A percentile compares a stretch with the other conserved stretches of the same genome.
These are phyloP conservation scores for Macrochelys suwanniensis DNA, from an alignment of 2,797 vertebrate species.

Conservation along the genomic window DNA sequence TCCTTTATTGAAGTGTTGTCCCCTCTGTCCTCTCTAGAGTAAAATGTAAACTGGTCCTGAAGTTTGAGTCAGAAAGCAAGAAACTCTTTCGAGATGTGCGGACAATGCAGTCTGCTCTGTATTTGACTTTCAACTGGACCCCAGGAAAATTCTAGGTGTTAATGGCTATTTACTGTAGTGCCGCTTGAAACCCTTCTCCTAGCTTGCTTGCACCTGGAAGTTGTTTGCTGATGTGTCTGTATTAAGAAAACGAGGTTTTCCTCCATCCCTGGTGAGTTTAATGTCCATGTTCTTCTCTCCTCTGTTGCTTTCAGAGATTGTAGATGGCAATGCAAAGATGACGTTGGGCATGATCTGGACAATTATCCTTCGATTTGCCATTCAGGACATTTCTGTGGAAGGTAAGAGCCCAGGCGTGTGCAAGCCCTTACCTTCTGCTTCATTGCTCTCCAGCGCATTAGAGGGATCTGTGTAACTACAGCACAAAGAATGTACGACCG, in stretches of 20 bases:
- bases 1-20: background rate
- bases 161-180: background rate
- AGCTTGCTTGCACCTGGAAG: background rate
- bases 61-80: background rate
- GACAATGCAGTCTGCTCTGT: accelerated
- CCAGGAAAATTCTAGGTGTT: background rate
- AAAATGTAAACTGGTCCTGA: background rate
- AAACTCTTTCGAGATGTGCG: background rate
- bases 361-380: conserved; percentile 95
- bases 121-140: background rate
- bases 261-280: background rate
- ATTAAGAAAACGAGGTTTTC: background rate
- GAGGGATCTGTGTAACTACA: background rate
- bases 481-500: no score
- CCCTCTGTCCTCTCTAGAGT: background rate
- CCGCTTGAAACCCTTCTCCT: background rate
- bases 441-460: background rate
- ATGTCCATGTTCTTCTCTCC: background rate
- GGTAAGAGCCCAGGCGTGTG: conserved; percentile 73
- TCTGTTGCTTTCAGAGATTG: conserved; percentile 86
- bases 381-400: conserved; percentile 97
- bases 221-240: background rate
- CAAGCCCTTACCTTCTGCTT: background rate
- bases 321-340: conserved; percentile 93
- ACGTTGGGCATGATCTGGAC: conserved; percentile 92